Percentiles rank a stretch among this genome's conserved stretches.
These are phyloP conservation scores for Spatulosminthurus flaviceps DNA, from an alignment of 2,888 invertebrate genomes.

Conservation along the genomic window DNA sequence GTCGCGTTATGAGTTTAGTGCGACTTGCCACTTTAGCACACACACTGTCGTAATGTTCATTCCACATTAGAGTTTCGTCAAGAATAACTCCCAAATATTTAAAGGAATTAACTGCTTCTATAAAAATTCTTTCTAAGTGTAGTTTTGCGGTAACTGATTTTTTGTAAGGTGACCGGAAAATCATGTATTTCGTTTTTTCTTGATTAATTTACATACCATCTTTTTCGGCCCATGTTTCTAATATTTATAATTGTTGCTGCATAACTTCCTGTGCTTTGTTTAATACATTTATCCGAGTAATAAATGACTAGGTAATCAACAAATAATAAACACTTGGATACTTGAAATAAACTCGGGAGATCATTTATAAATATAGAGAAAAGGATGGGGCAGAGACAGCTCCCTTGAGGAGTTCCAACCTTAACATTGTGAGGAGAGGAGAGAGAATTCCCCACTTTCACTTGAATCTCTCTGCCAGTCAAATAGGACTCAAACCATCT, in stretches of 20 bases:
- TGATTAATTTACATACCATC: neutral
- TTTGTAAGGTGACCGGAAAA: neutral
- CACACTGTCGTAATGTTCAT: neutral
- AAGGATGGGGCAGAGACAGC: neutral
- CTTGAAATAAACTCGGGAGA: neutral
- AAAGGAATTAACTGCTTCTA: neutral
- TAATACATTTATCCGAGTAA: neutral
- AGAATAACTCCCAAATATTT: neutral
- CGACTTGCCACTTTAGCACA: neutral
- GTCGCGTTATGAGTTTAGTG: neutral
- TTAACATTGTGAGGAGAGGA: neutral
- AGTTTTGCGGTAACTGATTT: neutral
- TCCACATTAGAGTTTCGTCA: neutral
- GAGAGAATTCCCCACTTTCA: neutral
- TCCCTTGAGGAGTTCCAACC: conserved; percentile 13
- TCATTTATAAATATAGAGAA: neutral
- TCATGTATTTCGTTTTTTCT: neutral
- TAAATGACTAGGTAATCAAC: neutral
- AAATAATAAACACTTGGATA: neutral
- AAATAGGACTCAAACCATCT: conserved; percentile 21
- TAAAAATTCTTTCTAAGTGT: too few species aligned
- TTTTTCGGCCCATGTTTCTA: neutral
- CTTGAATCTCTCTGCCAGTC: neutral
- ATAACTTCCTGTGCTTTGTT: neutral
- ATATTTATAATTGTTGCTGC: neutral